These are phyloP conservation scores for fruit fly (Drosophila melanogaster) DNA, from an alignment of 1,140 invertebrate species.

Conservation along the genomic window DNA sequence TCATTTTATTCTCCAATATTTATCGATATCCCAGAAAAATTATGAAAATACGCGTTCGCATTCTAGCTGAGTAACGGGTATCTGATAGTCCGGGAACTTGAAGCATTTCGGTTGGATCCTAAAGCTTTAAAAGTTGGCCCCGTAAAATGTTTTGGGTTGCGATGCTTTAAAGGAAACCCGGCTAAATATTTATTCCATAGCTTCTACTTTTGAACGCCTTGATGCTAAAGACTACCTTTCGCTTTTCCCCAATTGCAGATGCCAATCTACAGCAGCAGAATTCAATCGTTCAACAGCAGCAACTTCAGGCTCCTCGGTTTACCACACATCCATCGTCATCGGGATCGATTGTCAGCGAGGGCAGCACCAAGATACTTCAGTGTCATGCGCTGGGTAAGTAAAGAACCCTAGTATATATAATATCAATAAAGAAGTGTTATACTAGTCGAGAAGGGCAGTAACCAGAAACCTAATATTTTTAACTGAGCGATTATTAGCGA, in stretches of 20 bases:
- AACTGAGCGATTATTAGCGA: too few species aligned
- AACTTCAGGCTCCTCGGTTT: constrained; percentile 92
- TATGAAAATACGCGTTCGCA: too few species aligned
- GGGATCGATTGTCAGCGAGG: constrained; percentile 93
- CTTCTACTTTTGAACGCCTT: too few species aligned
- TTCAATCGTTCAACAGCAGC: constrained; percentile 42
- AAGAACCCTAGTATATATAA: constrained; percentile 5
- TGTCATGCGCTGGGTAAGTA: constrained; percentile 93
- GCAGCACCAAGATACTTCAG: constrained; percentile 94
- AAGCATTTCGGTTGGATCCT: constrained; percentile 30
- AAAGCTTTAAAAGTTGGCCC: constrained; percentile 23
- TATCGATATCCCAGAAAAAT: too few species aligned
- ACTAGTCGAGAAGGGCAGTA: too few species aligned
- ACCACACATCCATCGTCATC: constrained; percentile 92
- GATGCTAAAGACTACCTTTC: constrained; percentile 19
- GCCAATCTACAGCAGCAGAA: constrained; percentile 51
- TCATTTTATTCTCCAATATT: too few species aligned
- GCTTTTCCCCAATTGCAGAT: constrained; percentile 19
- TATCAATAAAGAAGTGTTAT: too few species aligned
- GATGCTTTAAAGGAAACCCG: constrained; percentile 33
- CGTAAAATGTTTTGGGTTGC: constrained; percentile 9
- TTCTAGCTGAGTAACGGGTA: too few species aligned
- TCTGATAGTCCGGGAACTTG: too few species aligned
- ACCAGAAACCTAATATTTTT: neutral
- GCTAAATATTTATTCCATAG: constrained; percentile 9